Evolutionary conservation across 2,888 invertebrate genomes (phyloP), one percentile per base, ranked within the genome.

Genomic region (Xestoiulus laeticollis): DNA sequence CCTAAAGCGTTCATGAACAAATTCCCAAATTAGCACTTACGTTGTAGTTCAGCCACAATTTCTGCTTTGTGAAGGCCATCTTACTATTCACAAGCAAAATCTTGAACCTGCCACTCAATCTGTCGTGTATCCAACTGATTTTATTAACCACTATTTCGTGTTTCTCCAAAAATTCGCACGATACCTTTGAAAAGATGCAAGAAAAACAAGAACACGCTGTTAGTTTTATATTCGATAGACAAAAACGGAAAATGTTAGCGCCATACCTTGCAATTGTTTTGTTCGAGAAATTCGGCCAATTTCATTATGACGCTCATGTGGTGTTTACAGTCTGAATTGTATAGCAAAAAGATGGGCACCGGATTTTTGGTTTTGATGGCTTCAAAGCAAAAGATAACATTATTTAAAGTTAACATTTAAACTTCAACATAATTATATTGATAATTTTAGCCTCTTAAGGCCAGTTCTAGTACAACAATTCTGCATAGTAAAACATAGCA

Each of bases 11-110:
- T n/a, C n/a, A n/a, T n/a, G n/a, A n/a, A n/a, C n/a, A 43, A 33
- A n/a, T 43, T 16, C 8, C 16, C 2, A 14, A 38, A 85, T 2
- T 22, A 38, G 14, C 1, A 33, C 38, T 26, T 86, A 86, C 86
- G 32, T 53, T 86, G 10, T 86, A 26, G 10, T 53, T 48, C 14
- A 86, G 86, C 86, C 86, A 86, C 4, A 43, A 3, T 10, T 59
- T 12, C 32, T 86, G 86, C 14, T 43, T 33, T n/a, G 26, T 4
- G 16, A 19, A 53, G 0, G 86, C 86, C 53, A 33, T 86, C 26
- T 48, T 33, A 48, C 86, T 86, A 26, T 86, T 86, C 26, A 86
- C 48, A 12, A 86, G 0, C 19, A 86, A 53, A 53, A 86, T 86
- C 30, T 86, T 86, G 53, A 33, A 86, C 14, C 30, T n/a, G 22